Evolutionary conservation across 1,140 invertebrate genomes (phyloP).

Genomic region (Brachionus rubens): DNA sequence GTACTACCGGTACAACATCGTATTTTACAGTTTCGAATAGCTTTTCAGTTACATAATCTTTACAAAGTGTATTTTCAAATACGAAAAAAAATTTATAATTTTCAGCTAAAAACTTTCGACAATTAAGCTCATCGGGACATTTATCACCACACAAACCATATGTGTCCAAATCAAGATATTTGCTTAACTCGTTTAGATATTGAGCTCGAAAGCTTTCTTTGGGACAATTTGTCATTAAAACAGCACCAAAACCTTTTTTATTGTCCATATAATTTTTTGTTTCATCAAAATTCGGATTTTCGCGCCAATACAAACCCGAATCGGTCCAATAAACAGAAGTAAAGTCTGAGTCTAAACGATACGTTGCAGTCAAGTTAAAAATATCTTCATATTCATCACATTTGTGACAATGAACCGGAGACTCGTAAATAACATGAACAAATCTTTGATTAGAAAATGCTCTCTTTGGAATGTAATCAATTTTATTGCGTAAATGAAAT

Average conservation of each 20-base stretch:
- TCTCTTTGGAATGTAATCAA: background rate
- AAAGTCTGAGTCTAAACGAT: slow-evolving; percentile 50
- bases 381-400: slow-evolving; percentile 37
- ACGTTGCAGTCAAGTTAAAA: slow-evolving; percentile 52
- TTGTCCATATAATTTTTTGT: background rate
- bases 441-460: background rate
- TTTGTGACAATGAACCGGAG: background rate
- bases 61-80: slow-evolving; percentile 52
- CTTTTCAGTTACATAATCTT: slow-evolving; percentile 52
- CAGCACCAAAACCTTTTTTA: background rate
- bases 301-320: background rate
- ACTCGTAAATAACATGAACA: background rate
- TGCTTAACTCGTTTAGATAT: slow-evolving; percentile 48
- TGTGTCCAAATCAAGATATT: slow-evolving; percentile 48
- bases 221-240: slow-evolving; percentile 46
- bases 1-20: background rate
- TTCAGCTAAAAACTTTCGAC: slow-evolving; percentile 38
- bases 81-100: slow-evolving; percentile 52
- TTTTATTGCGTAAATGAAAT: background rate
- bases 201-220: slow-evolving; percentile 17
- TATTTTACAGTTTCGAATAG: slow-evolving; percentile 48
- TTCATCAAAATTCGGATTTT: background rate
- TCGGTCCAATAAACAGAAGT: background rate
- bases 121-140: slow-evolving; percentile 13
- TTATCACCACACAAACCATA: slow-evolving; percentile 48